A percentile compares a stretch with the other conserved stretches of the same genome.
phyloP scores from a whole-genome alignment of 1,140 invertebrate species.

The Tribolium madens region DNA sequence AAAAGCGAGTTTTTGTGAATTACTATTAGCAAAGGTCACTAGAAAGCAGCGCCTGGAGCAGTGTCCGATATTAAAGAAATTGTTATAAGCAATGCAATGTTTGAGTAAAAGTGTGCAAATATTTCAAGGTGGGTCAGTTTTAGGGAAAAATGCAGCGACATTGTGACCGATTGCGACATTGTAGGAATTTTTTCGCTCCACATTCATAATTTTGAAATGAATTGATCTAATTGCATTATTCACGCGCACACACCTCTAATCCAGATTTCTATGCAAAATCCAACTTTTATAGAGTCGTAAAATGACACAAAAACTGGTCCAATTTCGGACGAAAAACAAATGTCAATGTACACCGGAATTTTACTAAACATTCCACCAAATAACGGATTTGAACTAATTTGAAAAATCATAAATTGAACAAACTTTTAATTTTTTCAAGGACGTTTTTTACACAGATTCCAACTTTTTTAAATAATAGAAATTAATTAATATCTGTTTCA shows the following conservation, averaged over 20 bases:
- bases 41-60: constrained; percentile 16
- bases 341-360: neutral
- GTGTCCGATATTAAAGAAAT: constrained; percentile 30
- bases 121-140: constrained; percentile 23
- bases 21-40: constrained; percentile 30
- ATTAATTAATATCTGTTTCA: too few species aligned
- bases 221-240: neutral
- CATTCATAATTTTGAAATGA: constrained; percentile 5
- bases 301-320: constrained; percentile 1
- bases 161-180: constrained; percentile 3
- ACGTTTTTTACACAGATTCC: too few species aligned
- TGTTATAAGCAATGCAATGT: constrained; percentile 23
- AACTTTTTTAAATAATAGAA: too few species aligned
- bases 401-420: too few species aligned
- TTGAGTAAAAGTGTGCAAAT: constrained; percentile 27
- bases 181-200: neutral
- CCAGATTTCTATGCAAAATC: neutral
- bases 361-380: too few species aligned
- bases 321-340: neutral
- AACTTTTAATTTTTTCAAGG: too few species aligned
- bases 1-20: neutral
- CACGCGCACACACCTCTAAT: neutral
- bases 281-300: neutral
- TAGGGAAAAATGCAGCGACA: constrained; percentile 13
- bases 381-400: too few species aligned